Conservation (phyloP, 2,888 invertebrate species). For the Cerceris ruficornis region DNA sequence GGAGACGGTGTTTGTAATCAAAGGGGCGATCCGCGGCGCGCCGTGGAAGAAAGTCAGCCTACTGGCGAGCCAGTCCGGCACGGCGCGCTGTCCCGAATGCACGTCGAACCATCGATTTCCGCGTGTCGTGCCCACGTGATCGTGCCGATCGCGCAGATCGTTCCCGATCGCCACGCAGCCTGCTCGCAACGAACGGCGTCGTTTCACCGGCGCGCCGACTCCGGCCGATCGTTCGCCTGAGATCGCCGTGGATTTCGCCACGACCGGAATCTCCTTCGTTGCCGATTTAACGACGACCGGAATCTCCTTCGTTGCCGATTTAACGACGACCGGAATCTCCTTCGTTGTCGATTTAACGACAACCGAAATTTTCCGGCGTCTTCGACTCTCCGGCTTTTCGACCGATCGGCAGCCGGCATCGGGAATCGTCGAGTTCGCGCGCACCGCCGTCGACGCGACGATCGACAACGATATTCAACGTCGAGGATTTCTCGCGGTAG, state of each 20-base stretch:
- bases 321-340: background rate
- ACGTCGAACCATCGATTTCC: slow-evolving; percentile 66
- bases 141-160: slow-evolving; percentile 35
- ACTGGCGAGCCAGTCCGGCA: slow-evolving; percentile 72
- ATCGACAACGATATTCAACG: too few species aligned
- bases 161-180: slow-evolving; percentile 23
- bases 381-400: too few species aligned
- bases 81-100: slow-evolving; percentile 75
- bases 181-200: slow-evolving; percentile 11
- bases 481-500: too few species aligned
- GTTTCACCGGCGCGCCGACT: too few species aligned
- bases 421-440: too few species aligned
- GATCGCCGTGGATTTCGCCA: background rate
- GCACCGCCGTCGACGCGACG: too few species aligned
- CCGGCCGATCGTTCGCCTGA: background rate
- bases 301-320: background rate
- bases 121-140: slow-evolving; percentile 61
- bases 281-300: background rate
- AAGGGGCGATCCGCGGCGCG: slow-evolving; percentile 69
- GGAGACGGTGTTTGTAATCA: slow-evolving; percentile 73
- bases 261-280: background rate
- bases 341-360: too few species aligned
- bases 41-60: slow-evolving; percentile 70
- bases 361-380: too few species aligned
- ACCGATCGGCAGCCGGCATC: too few species aligned